Percentiles rank a stretch among this genome's conserved stretches.
phyloP scores from a whole-genome alignment of 2,113 vertebrate genomes.

The Brachyistius frenatus region DNA sequence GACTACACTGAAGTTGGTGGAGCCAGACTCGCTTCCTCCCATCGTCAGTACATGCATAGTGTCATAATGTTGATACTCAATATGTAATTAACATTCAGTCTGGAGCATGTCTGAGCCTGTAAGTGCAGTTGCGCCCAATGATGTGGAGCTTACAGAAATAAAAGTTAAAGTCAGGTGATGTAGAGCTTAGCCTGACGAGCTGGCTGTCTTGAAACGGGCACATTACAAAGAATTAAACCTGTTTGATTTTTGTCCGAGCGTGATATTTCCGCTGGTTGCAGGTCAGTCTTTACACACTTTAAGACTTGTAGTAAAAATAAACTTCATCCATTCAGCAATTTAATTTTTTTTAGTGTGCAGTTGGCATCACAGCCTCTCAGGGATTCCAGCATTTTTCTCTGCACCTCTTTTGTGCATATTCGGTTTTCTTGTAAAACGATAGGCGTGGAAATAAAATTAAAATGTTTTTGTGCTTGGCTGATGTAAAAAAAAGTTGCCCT shows the following conservation, averaged over 20 bases:
- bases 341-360: background rate
- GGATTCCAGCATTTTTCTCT: background rate
- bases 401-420: slow-evolving; percentile 7
- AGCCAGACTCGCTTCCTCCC: too few species aligned
- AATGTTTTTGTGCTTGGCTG: too few species aligned
- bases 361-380: background rate
- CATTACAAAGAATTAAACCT: slow-evolving; percentile 4
- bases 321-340: background rate
- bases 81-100: background rate
- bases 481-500: too few species aligned
- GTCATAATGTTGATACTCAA: too few species aligned
- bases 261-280: background rate
- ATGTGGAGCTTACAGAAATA: slow-evolving; percentile 1
- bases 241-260: background rate
- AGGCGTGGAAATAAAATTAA: background rate
- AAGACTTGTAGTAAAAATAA: background rate
- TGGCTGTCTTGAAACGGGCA: background rate
- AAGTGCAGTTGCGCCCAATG: background rate
- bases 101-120: background rate
- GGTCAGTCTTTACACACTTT: background rate
- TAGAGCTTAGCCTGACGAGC: background rate
- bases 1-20: too few species aligned
- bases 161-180: too few species aligned
- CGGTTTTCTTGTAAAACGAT: too few species aligned
- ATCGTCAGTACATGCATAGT: too few species aligned